Percentiles rank a stretch among this genome's conserved stretches.
phyloP scores from a whole-genome alignment of 92 coral and sea anemone genomes.

The Micromussa lordhowensis region DNA sequence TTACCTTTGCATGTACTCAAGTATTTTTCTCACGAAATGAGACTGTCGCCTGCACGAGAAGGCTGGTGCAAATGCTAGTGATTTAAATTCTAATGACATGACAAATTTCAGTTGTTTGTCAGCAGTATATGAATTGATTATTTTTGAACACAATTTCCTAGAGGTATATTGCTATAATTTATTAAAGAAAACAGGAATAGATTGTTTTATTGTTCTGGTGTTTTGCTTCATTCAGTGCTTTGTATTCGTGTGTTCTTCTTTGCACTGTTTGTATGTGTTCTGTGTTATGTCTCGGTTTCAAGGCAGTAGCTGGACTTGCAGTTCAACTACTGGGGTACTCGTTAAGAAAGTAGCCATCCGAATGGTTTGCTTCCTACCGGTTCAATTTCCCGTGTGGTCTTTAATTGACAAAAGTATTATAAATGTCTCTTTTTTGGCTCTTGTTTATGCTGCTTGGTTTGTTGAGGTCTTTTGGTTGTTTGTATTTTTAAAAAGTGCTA shows the following conservation, averaged over 20 bases:
- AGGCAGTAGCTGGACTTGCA: background rate
- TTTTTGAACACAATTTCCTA: background rate
- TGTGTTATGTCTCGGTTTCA: background rate
- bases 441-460: background rate
- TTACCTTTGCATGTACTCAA: background rate
- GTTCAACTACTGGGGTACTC: background rate
- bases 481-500: background rate
- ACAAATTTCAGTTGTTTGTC: background rate
- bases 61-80: background rate
- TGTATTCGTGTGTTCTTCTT: background rate
- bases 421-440: background rate
- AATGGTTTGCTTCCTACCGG: background rate
- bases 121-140: background rate
- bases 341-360: background rate
- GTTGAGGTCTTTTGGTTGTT: background rate
- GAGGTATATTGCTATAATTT: background rate
- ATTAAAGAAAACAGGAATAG: slow-evolving; percentile 33
- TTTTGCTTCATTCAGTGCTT: background rate
- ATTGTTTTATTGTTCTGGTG: background rate
- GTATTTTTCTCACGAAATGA: background rate
- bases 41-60: background rate
- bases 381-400: background rate
- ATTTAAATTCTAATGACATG: background rate
- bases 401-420: background rate
- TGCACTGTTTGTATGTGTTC: background rate